Percentiles rank a stretch among this genome's conserved stretches.
These are phyloP conservation scores for Amphipoea lucens DNA, from an alignment of 2,888 invertebrate species.

Conservation along the genomic window DNA sequence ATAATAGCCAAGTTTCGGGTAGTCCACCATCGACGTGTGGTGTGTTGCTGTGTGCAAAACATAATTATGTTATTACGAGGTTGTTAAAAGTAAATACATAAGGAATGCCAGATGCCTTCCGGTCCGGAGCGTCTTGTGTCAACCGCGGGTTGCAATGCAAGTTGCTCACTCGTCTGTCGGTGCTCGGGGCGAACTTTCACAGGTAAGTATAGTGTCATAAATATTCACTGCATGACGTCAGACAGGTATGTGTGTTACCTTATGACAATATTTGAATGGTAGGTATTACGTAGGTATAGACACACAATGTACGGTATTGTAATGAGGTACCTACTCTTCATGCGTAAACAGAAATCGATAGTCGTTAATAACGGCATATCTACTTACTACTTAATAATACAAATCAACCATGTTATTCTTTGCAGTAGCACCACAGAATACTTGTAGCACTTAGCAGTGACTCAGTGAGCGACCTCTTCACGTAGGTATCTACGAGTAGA, in stretches of 20 bases:
- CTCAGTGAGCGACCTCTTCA: neutral
- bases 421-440: neutral
- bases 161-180: slow-evolving; percentile 30
- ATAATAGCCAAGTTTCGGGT: slow-evolving; percentile 38
- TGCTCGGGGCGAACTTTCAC: slow-evolving; percentile 79
- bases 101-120: slow-evolving; percentile 59
- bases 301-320: neutral
- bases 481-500: neutral
- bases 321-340: neutral
- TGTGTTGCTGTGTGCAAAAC: slow-evolving; percentile 14
- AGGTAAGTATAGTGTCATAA: slow-evolving; percentile 73
- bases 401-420: neutral
- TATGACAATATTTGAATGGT: slow-evolving; percentile 72
- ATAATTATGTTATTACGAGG: neutral
- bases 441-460: neutral
- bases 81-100: slow-evolving; percentile 44
- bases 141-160: slow-evolving; percentile 39
- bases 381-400: neutral
- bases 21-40: neutral
- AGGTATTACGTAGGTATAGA: slow-evolving; percentile 37
- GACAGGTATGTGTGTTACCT: slow-evolving; percentile 61
- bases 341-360: slow-evolving; percentile 10
- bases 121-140: slow-evolving; percentile 19
- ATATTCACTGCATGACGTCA: slow-evolving; percentile 74
- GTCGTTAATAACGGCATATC: neutral